phyloP scores from a whole-genome alignment of 2,797 vertebrate genomes.

The Geotrypetes seraphini region DNA sequence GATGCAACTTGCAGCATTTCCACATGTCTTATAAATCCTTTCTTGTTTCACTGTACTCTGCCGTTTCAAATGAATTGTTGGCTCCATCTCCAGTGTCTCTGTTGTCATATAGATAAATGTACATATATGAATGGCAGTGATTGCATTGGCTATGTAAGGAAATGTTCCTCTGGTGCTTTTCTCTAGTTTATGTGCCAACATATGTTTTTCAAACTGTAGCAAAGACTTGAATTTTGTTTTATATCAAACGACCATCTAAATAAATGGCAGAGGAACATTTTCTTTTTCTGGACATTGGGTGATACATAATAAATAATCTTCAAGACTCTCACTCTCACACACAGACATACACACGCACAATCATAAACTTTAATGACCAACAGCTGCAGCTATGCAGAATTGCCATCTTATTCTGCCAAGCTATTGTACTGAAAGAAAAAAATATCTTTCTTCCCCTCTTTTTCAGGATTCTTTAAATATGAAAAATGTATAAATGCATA shows the following conservation, averaged over 20 bases:
- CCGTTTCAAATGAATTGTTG: no score
- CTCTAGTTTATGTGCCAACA: no score
- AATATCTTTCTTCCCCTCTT: constrained; percentile 16
- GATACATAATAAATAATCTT: constrained; percentile 16
- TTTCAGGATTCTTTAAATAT: constrained; percentile 11
- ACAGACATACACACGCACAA: no score
- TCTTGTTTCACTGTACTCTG: no score
- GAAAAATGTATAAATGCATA: constrained; percentile 17
- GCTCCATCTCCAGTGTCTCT: no score
- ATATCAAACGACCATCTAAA: constrained; percentile 20
- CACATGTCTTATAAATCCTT: no score
- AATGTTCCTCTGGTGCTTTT: no score
- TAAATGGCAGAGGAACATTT: constrained; percentile 15
- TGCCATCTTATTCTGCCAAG: constrained; percentile 10
- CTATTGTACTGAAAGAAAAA: constrained; percentile 11
- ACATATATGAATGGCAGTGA: no score
- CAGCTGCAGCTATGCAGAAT: constrained; percentile 21
- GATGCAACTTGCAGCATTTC: no score
- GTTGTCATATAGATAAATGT: no score
- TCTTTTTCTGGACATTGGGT: constrained; percentile 8
- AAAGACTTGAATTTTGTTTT: constrained; percentile 16
- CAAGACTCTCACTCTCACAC: constrained; percentile 17
- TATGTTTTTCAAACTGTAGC: no score
- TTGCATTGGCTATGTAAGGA: no score
- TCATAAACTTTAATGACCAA: constrained; percentile 23